Percentiles rank a stretch among this genome's conserved stretches.
Conservation (phyloP, 2,113 vertebrate genomes). For the Apodemus speciosus region DNA sequence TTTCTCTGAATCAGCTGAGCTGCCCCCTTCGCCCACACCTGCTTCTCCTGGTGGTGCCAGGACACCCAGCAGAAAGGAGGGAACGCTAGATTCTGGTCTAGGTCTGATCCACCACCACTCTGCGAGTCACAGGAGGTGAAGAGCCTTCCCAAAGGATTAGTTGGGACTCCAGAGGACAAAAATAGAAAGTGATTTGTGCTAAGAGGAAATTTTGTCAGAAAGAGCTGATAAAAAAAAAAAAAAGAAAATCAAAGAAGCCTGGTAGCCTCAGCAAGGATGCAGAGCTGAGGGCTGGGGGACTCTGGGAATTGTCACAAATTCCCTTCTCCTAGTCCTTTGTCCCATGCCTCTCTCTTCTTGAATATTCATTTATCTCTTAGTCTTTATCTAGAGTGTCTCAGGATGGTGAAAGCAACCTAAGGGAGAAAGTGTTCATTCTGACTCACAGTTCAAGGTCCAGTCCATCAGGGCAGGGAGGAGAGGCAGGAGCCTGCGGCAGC, state of each 20-base stretch:
- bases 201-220: not conserved
- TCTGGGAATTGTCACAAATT: not conserved
- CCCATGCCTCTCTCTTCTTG: not conserved
- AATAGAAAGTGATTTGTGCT: not conserved
- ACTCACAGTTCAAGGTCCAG: not conserved
- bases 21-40: slow-evolving; percentile 18
- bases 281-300: not conserved
- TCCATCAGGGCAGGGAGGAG: not conserved
- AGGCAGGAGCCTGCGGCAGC: not conserved
- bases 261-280: not conserved
- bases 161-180: not conserved
- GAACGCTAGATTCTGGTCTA: not conserved
- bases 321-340: not conserved
- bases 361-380: not conserved
- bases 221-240: not conserved
- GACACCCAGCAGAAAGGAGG: not conserved
- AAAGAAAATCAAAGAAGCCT: not conserved
- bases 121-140: not conserved
- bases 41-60: not conserved
- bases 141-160: not conserved
- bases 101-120: not conserved
- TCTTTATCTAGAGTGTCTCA: not conserved
- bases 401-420: not conserved
- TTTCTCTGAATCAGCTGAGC: slow-evolving; percentile 41
- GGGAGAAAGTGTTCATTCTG: not conserved